Percentiles rank a stretch among this genome's conserved stretches.
Evolutionary conservation across 2,113 vertebrate genomes (phyloP).

Genomic region (Ahaetulla prasina): DNA sequence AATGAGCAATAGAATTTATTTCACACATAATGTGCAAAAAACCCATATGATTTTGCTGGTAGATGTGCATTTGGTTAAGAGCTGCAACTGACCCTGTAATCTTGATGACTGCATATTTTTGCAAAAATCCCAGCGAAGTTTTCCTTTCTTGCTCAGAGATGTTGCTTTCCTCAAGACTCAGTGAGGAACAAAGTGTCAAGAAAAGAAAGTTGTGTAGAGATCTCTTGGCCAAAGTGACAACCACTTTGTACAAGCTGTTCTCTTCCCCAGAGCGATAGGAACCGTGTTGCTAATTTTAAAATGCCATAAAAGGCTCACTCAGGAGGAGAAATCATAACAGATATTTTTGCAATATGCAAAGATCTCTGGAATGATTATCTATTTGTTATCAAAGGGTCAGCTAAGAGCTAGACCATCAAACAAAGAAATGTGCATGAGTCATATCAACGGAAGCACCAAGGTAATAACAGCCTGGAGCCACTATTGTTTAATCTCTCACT

Average conservation of each 20-base stretch:
- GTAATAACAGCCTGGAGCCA: background rate
- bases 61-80: background rate
- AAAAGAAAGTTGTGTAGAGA: background rate
- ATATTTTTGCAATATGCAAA: background rate
- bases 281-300: background rate
- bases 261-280: background rate
- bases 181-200: background rate
- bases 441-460: background rate
- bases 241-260: background rate
- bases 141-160: background rate
- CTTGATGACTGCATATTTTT: background rate
- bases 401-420: too few species aligned
- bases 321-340: background rate
- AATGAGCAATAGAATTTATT: background rate
- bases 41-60: background rate
- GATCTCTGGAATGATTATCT: background rate
- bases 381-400: background rate
- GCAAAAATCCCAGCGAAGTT: background rate
- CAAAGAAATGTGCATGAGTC: background rate
- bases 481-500: background rate
- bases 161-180: background rate
- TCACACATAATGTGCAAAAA: background rate
- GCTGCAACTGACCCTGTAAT: background rate
- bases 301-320: background rate
- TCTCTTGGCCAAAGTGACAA: background rate